Base-by-base conservation (phyloP, 2,113 vertebrate species). In the Prochilodus magdalenae region DNA sequence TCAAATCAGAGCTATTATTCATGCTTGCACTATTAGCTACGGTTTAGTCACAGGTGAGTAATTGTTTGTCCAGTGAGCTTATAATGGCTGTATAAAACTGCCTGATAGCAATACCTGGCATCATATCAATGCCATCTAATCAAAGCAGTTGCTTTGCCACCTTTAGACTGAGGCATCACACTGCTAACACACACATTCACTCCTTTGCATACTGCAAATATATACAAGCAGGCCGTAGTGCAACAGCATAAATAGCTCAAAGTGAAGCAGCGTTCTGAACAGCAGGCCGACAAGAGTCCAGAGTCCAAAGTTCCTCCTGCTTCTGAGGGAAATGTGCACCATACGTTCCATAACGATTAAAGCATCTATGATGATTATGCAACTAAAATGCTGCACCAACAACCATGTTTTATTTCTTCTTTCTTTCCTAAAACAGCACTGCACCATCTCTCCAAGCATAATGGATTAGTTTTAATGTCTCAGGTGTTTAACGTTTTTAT, bases 181-280 rank as follows among this genome's bases (percentile, higher is more conserved):
- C 20, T 5, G 5, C 71, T 14, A n/a, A 53, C 44, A 36, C 13
- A 51, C 49, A 20, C 15, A 22, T 5, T 40, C 20, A 24, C 18
- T 10, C 14, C 7, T 40, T 60, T 26, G 57, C 57, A 13, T 24
- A n/a, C 33, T 69, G 65, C 16, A 67, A 26, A 33, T 22, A 55
- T 24, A 20, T 30, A 73, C 47, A 73, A 5, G 27, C 14, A 30
- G n/a, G 16, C 51, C 44, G 16, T n/a, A 51, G 40, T 51, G 75
- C 12, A 49, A 29, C 15, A 63, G 44, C 60, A 77, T 29, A 77
- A 77, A 77, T 77, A 65, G 60, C 75, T 6, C 44, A 44, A 40
- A 22, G 65, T 66, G 65, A 67, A 14, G 15, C 20, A 29, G 62
- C 22, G 65, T 44, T 44, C 20, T 40, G 20, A 36, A 11, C 33